These are phyloP conservation scores for Oreochromis grahami DNA, from an alignment of 2,797 vertebrate genomes.

Conservation along the genomic window DNA sequence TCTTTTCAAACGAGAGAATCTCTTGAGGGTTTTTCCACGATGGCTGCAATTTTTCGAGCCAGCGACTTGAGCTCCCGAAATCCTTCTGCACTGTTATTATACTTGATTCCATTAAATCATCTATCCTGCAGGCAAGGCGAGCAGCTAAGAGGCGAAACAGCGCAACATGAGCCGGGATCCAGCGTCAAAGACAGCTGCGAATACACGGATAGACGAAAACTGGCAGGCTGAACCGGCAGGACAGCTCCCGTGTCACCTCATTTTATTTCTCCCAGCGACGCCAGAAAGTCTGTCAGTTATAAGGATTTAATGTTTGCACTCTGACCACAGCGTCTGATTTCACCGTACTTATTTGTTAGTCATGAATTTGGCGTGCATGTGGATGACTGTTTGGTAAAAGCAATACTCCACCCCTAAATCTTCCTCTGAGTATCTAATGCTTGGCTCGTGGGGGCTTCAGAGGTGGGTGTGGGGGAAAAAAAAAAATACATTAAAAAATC, in stretches of 20 bases:
- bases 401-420: not conserved
- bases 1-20: not conserved
- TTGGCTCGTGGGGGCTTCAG: not conserved
- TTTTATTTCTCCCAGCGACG: constrained; percentile 39
- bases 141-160: not conserved
- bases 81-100: constrained; percentile 30
- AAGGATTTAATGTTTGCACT: constrained; percentile 25
- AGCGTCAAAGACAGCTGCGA: constrained; percentile 38
- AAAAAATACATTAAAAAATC: not conserved
- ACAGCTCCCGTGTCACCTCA: constrained; percentile 46
- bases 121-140: not conserved
- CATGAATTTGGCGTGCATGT: not conserved
- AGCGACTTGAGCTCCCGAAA: constrained; percentile 3
- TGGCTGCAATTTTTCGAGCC: constrained; percentile 4
- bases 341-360: constrained; percentile 11
- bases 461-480: not conserved
- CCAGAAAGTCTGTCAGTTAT: constrained; percentile 47
- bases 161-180: constrained; percentile 37
- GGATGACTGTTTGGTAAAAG: not conserved
- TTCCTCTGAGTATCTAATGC: not conserved
- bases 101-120: constrained; percentile 39
- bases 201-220: not conserved
- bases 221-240: constrained; percentile 9
- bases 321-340: constrained; percentile 29
- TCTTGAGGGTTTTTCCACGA: constrained; percentile 20